A percentile compares a stretch with the other conserved stretches of the same genome.
phyloP scores from a whole-genome alignment of 2,797 vertebrate species.

The Sebastes ruberrimus region DNA sequence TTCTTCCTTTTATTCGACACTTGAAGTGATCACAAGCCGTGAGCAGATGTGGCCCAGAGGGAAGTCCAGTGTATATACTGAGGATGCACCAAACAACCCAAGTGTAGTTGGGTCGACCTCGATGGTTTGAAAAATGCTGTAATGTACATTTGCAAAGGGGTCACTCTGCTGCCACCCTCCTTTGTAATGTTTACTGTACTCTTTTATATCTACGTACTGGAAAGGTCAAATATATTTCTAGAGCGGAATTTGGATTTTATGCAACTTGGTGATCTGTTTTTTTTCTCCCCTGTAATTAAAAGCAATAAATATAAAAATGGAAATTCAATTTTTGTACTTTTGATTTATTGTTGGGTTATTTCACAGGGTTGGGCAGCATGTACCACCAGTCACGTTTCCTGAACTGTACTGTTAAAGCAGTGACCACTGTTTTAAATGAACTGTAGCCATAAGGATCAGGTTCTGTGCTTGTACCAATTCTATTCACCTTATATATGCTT shows the following conservation, averaged over 20 bases:
- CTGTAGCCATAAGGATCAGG: neutral
- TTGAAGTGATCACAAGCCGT: slow-evolving; percentile 9
- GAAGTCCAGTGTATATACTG: neutral
- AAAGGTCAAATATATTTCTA: slow-evolving; percentile 96
- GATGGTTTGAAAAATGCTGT: slow-evolving; percentile 80
- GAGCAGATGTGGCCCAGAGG: slow-evolving; percentile 1
- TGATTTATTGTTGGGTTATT: neutral
- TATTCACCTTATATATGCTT: too few species aligned
- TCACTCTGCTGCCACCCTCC: slow-evolving; percentile 84
- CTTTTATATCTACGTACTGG: slow-evolving; percentile 92
- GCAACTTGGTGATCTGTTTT: slow-evolving; percentile 84
- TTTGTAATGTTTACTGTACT: slow-evolving; percentile 92
- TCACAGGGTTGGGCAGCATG: neutral
- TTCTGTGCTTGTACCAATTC: too few species aligned
- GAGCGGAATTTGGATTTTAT: slow-evolving; percentile 92
- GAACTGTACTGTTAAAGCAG: too few species aligned
- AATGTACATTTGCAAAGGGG: slow-evolving; percentile 84
- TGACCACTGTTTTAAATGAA: neutral
- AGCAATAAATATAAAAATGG: slow-evolving; percentile 90
- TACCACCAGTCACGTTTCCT: neutral
- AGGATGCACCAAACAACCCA: slow-evolving; percentile 21
- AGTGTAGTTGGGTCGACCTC: slow-evolving; percentile 7
- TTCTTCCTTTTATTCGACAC: neutral
- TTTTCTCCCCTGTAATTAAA: slow-evolving; percentile 87
- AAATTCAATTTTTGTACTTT: neutral